Conservation (phyloP, 1,140 invertebrate genomes). For the Maconellicoccus hirsutus region DNA sequence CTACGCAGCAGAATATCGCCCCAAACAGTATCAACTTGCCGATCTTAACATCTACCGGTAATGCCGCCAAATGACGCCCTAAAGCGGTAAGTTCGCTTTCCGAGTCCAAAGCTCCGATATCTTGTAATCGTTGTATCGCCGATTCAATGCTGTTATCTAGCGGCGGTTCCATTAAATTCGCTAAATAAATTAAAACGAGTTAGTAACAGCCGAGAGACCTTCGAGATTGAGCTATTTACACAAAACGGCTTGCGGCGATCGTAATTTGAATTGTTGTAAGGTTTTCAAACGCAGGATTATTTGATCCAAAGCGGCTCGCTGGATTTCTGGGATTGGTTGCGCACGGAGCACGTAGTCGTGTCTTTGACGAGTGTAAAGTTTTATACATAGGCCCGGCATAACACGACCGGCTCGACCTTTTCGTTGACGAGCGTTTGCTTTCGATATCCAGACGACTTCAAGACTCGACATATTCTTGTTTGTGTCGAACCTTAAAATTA, state of each 20-base stretch:
- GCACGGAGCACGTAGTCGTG: constrained; percentile 45
- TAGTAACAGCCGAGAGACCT: not conserved
- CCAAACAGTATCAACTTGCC: constrained; percentile 84
- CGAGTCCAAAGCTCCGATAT: constrained; percentile 76
- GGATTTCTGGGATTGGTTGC: constrained; percentile 71
- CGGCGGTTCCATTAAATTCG: constrained; percentile 66
- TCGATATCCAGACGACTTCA: constrained; percentile 65
- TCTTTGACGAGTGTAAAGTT: constrained; percentile 62
- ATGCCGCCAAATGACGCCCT: constrained; percentile 72
- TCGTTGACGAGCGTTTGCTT: constrained; percentile 68
- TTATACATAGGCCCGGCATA: constrained; percentile 69
- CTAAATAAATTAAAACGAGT: not conserved
- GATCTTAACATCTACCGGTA: constrained; percentile 70
- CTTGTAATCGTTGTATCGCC: constrained; percentile 60
- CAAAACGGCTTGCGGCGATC: constrained; percentile 53
- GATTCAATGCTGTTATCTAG: constrained; percentile 57
- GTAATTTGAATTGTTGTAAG: constrained; percentile 51
- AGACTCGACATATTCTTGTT: constrained; percentile 74
- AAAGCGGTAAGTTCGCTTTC: constrained; percentile 68
- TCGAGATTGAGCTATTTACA: constrained; percentile 34
- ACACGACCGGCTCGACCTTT: constrained; percentile 78
- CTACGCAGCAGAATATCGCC: constrained; percentile 83
- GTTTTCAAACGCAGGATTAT: constrained; percentile 79
- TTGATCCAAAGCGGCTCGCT: constrained; percentile 73
- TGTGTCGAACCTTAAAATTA: constrained; percentile 52